Evolutionary conservation across 2,797 vertebrate genomes (phyloP).

Genomic region (Acanthurus leucopareius): DNA sequence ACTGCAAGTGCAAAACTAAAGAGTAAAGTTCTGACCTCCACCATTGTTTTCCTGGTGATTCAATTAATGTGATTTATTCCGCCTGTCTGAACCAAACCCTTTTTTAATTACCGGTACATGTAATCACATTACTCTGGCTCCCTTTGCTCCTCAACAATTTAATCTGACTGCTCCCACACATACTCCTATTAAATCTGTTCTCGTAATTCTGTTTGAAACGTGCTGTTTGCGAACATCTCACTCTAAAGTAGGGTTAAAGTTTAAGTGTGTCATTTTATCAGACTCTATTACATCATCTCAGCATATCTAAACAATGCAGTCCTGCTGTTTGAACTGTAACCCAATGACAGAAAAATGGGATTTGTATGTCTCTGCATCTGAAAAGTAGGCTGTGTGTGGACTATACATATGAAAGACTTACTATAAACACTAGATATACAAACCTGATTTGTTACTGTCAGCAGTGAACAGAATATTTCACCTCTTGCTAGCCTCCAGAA

Average conservation of each 20-base stretch:
- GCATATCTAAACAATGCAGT: conserved; percentile 1
- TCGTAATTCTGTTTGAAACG: not conserved
- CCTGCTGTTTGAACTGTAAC: not conserved
- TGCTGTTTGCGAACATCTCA: conserved; percentile 27
- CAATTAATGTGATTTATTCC: conserved; percentile 3
- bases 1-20: conserved; percentile 24
- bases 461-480: not conserved
- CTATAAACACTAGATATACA: not conserved
- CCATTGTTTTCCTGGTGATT: not conserved
- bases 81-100: conserved; percentile 11
- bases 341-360: not conserved
- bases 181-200: conserved; percentile 19
- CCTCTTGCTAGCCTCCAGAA: not conserved
- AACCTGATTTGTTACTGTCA: not conserved
- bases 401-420: not conserved
- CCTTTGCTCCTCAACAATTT: conserved; percentile 26
- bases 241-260: conserved; percentile 1
- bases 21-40: conserved; percentile 10
- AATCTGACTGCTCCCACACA: conserved; percentile 19
- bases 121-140: conserved; percentile 47
- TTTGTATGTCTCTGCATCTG: not conserved
- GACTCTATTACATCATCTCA: not conserved
- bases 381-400: not conserved
- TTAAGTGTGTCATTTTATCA: conserved; percentile 3
- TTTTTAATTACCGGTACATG: conserved; percentile 47